These are phyloP conservation scores for Anolis carolinensis DNA, from an alignment of 2,113 vertebrate genomes.

Conservation along the genomic window DNA sequence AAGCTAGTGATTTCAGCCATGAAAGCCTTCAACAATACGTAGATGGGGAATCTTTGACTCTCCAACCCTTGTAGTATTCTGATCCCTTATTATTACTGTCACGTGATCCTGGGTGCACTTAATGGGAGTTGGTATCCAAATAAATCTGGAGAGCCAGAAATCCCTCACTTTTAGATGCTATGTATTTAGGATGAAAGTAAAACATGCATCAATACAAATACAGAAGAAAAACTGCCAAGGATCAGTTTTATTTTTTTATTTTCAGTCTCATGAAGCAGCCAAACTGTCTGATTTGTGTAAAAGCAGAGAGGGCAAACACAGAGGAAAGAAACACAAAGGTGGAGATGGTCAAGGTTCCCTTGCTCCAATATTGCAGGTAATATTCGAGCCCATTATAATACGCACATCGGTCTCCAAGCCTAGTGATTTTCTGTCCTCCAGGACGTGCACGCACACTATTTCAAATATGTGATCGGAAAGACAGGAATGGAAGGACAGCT, in stretches of 20 bases:
- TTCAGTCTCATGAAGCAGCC: neutral
- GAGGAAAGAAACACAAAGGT: neutral
- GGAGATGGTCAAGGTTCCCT: neutral
- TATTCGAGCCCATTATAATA: neutral
- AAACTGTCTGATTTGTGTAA: neutral
- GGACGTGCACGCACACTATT: neutral
- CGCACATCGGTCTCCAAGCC: neutral
- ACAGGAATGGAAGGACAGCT: neutral
- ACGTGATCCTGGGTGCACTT: neutral
- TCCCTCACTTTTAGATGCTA: neutral
- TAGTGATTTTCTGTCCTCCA: conserved; percentile 17
- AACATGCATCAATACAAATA: no score
- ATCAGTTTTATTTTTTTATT: no score
- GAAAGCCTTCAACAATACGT: neutral
- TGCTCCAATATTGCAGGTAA: neutral
- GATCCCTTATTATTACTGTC: neutral
- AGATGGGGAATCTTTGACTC: no score
- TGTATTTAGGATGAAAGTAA: neutral
- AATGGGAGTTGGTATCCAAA: neutral
- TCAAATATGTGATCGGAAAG: neutral
- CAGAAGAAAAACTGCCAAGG: no score
- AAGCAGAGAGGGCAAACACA: neutral
- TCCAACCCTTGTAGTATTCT: neutral
- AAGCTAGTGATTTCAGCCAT: no score
- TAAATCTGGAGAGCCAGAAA: neutral